Base-by-base conservation (phyloP, 2,113 vertebrate species). In the Hepsetus odoe region DNA sequence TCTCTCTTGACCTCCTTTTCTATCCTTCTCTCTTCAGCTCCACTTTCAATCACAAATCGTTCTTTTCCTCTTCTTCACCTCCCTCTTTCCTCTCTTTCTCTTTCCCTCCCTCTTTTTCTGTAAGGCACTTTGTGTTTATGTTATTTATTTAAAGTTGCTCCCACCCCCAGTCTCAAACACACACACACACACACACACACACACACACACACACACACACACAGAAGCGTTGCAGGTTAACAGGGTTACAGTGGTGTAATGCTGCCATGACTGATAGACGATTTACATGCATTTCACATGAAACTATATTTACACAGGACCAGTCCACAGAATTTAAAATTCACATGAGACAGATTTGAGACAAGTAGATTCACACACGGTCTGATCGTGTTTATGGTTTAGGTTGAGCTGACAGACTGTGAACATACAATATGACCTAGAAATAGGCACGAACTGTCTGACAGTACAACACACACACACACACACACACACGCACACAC, bases 241-340 rank as follows among this genome's bases (percentile, higher is more conserved):
- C 13, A 49, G n/a, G 22, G 53, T 51, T 30, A 49, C 20, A 55
- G 49, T 32, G 49, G 28, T 46, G 30, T 71, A 28, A 46, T 71
- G 32, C 33, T 33, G n/a, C 69, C 30, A 22, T 71, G 69, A 55
- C 69, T 28, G 53, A 53, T 76, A 49, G 51, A 20, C 51, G 24
- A 55, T 55, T 55, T 55, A 55, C 51, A 55, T 55, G 24, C 51
- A 55, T 55, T 55, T 55, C 51, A 55, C 51, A 55, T 55, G 22
- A 55, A 22, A 55, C 51, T 55, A 22, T 55, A 55, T 55, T 55
- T 55, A 55, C 2, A 55, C 46, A 20, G 46, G 46, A 18, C 18
- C 51, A 18, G 1, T 24, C 1, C 5, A 1, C 20, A 22, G 1
- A 10, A 55, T 55, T 55, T 55, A 22, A 49, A 49, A 49, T 4